Evolutionary conservation across 2,888 invertebrate species (phyloP), one percentile per base, ranked within the genome.

Genomic region (Endomychus coccineus): DNA sequence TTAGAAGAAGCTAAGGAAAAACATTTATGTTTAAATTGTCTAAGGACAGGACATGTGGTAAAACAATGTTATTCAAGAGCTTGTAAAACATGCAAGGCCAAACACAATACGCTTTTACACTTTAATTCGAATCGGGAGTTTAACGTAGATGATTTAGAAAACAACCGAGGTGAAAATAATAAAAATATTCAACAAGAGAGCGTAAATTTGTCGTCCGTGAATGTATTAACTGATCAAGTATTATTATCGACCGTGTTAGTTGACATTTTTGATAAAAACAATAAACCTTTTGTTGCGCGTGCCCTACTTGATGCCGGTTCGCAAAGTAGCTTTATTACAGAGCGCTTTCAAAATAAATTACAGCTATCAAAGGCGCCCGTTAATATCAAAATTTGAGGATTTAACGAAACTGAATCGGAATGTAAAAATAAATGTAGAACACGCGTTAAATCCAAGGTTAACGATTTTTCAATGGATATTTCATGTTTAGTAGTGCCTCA

Each of bases 31-130:
- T 7, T 19, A 7, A 19, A 19, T n/a, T 19, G 21, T 19, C 21
- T 19, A 19, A 7, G 6, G 6, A 19, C 6, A 6, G 21, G 21
- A 7, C 21, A 19, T 19, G 6, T 19, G 6, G 9, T 6, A 7
- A 19, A 19, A 19, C 6, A 19, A 7, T 19, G 21, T 19, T 7
- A n/a, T 7, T 6, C 21, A 19, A n/a, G 21, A 19, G 9, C 6
- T 19, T 19, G 21, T 19, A 19, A n/a, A 19, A 19, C 21, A 19
- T 19, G 21, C n/a, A 6, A n/a, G 9, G 9, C 6, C 21, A 19
- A 19, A 19, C 42, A 45, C 21, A 19, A 19, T n/a, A 19, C 21
- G 6, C 21, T 19, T 7, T 19, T 19, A 19, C 21, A 19, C n/a
- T 19, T 19, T 19, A 19, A n/a, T 19, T 7, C 21, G n/a, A 19